Conservation (phyloP, 2,113 vertebrate genomes). For the Carassius carassius region DNA sequence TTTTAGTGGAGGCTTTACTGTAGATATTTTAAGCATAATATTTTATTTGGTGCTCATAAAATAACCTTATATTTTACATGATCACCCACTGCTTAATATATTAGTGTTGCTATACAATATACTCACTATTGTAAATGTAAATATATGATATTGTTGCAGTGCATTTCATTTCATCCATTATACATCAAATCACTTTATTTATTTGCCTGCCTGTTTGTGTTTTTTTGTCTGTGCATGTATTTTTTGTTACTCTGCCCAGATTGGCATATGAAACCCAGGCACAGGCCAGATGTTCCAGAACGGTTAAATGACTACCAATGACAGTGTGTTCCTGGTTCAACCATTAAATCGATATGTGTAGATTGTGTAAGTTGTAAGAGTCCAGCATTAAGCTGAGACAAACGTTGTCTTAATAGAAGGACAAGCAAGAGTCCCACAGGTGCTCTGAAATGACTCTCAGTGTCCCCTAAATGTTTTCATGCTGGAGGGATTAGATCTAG, state of each 20-base stretch:
- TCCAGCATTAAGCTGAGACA: slow-evolving; percentile 37
- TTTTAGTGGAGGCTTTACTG: background rate
- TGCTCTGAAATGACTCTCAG: slow-evolving; percentile 53
- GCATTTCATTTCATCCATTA: background rate
- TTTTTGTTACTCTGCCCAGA: background rate
- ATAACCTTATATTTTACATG: background rate
- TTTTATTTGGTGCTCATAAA: background rate
- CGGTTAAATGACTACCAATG: background rate
- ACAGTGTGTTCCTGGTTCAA: slow-evolving; percentile 21
- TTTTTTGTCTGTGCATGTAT: background rate
- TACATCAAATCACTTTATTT: background rate
- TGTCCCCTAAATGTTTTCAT: slow-evolving; percentile 33
- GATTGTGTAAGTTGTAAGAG: slow-evolving; percentile 55
- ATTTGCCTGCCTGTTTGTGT: background rate
- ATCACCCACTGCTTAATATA: background rate
- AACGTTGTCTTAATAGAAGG: slow-evolving; percentile 54
- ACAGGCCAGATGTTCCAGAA: background rate
- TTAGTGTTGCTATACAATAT: background rate
- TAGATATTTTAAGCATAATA: background rate
- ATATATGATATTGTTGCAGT: background rate
- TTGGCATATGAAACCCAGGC: background rate
- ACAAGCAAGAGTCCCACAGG: slow-evolving; percentile 62
- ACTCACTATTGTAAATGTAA: background rate
- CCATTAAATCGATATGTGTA: slow-evolving; percentile 61
- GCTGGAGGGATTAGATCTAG: background rate